These are phyloP conservation scores for Leucopternis melanops DNA, from an alignment of 2,113 vertebrate genomes.

Conservation along the genomic window DNA sequence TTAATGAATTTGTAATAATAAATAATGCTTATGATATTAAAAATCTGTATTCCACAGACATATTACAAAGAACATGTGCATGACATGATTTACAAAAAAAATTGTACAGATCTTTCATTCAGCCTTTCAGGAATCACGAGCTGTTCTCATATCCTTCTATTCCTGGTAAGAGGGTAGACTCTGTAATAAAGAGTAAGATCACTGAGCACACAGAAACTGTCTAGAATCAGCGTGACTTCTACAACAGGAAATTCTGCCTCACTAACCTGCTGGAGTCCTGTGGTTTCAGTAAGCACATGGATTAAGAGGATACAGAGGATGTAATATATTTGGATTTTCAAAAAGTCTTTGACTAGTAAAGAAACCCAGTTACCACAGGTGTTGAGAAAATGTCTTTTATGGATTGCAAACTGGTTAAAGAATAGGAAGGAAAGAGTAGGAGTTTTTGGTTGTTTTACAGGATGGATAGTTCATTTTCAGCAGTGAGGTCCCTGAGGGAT, in stretches of 20 bases:
- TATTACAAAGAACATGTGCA: constrained; percentile 63
- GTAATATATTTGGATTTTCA: not conserved
- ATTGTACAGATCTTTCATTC: constrained; percentile 41
- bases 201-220: not conserved
- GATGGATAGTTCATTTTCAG: not conserved
- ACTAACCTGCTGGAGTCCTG: not conserved
- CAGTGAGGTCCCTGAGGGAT: not conserved
- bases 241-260: not conserved
- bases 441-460: not conserved
- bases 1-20: constrained; percentile 78
- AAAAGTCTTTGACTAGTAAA: not conserved
- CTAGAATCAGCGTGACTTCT: not conserved
- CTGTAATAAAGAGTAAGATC: not conserved
- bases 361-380: not conserved
- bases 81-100: constrained; percentile 66
- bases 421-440: not conserved
- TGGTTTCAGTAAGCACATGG: not conserved
- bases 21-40: constrained; percentile 75
- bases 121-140: not conserved
- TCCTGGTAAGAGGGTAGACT: not conserved
- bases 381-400: not conserved
- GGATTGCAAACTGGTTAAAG: not conserved
- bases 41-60: constrained; percentile 54
- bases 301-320: not conserved
- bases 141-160: not conserved